Conservation (phyloP, 2,797 vertebrate genomes). For the Intellagama lesueurii region DNA sequence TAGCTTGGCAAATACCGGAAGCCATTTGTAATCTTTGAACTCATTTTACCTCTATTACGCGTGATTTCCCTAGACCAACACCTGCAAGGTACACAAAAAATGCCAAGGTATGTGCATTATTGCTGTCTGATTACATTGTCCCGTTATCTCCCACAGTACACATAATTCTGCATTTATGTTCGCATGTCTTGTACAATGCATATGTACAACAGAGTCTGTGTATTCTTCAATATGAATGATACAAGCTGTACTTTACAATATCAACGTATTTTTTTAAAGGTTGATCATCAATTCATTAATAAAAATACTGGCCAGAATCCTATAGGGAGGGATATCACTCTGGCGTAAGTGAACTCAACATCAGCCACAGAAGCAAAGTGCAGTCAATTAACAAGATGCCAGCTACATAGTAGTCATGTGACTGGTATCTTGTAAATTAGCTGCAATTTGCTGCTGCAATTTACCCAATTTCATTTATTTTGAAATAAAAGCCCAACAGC, state of each 20-base stretch:
- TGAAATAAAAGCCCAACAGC: too few relatives aligned
- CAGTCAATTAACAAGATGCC: too few relatives aligned
- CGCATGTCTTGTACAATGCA: not conserved
- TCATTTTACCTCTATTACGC: not conserved
- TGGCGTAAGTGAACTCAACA: too few relatives aligned
- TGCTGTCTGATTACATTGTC: not conserved
- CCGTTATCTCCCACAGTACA: not conserved
- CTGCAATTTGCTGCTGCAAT: too few relatives aligned
- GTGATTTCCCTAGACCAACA: not conserved
- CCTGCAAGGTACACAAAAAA: not conserved
- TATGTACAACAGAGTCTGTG: not conserved
- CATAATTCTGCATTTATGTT: not conserved
- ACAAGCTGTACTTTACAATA: not conserved
- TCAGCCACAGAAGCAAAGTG: too few relatives aligned
- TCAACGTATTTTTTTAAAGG: not conserved
- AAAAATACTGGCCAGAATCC: too few relatives aligned
- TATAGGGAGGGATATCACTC: too few relatives aligned
- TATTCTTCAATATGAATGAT: not conserved
- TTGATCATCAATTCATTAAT: not conserved
- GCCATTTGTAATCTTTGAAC: not conserved
- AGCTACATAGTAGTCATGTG: too few relatives aligned
- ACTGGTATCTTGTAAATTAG: too few relatives aligned
- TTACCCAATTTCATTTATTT: too few relatives aligned
- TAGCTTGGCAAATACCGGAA: slow-evolving; percentile 12
- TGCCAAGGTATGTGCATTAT: not conserved